Percentiles rank a stretch among this genome's conserved stretches.
phyloP scores from a whole-genome alignment of 1,140 invertebrate genomes.

The Gryllus bimaculatus region DNA sequence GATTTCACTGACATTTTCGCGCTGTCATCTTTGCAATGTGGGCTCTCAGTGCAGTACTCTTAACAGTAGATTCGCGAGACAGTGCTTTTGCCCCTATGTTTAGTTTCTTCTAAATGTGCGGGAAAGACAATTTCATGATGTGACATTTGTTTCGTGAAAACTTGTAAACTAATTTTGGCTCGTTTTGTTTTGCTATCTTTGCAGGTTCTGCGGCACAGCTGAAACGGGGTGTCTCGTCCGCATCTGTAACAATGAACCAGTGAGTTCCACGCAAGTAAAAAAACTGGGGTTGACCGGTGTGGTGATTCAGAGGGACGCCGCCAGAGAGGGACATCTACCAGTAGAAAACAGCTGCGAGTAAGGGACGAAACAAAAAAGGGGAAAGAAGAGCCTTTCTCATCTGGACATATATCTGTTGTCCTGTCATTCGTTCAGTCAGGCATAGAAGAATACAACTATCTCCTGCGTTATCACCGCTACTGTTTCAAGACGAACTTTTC shows the following conservation, averaged over 20 bases:
- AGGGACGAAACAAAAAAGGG: slow-evolving; percentile 1
- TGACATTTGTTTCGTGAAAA: not conserved
- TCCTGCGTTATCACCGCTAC: not conserved
- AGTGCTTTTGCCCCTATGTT: not conserved
- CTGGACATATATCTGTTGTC: slow-evolving; percentile 1
- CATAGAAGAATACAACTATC: not conserved
- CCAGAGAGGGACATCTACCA: slow-evolving; percentile 15
- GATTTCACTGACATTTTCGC: not conserved
- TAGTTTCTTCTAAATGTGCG: not conserved
- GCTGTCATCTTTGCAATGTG: not conserved
- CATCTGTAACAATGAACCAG: slow-evolving; percentile 8
- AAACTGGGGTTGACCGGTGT: slow-evolving; percentile 5
- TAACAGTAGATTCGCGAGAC: not conserved
- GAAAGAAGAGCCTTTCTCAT: slow-evolving; percentile 1
- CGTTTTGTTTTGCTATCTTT: not conserved
- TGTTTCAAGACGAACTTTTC: not conserved
- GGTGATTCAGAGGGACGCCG: slow-evolving; percentile 11
- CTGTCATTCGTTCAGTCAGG: not conserved
- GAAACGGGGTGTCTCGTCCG: not conserved
- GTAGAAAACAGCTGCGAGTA: slow-evolving; percentile 17
- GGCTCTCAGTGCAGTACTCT: not conserved
- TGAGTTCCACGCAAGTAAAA: not conserved
- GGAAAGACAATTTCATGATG: not conserved
- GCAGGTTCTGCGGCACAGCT: slow-evolving; percentile 7
- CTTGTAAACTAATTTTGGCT: not conserved